Base-by-base conservation (phyloP, 92 coral and sea anemone species). In the Palythoa caribaeorum region DNA sequence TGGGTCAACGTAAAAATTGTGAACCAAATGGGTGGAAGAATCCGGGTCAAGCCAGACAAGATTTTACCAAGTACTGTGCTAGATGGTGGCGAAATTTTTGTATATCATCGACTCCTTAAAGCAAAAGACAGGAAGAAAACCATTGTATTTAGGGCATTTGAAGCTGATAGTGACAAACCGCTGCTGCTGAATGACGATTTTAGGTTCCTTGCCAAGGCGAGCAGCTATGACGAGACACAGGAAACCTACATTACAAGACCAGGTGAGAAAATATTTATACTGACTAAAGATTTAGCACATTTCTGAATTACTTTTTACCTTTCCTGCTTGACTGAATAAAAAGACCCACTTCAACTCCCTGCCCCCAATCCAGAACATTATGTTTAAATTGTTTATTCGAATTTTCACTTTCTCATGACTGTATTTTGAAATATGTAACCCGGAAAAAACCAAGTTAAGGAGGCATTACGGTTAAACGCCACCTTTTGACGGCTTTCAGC, bases 1-100 rank as follows among this genome's bases (percentile, higher is more conserved):
- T 92, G 94, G 94, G 86, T 66, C 69, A 92, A 92, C 76, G 90
- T 92, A 69, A 92, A 92, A 84, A 80, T 92, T 10, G 92, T 92
- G 11, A 92, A 92, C 74, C 94, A 92, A 85, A 91, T 92, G 78
- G 92, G 92, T 19, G 59, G 89, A 16, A 83, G 90, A 16, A 87
- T 92, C 52, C 90, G 87, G 11, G 53, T 92, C 83, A 92, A 79
- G 40, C 84, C 94, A 17, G 59, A 88, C 90, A 84, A 80, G 87
- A 80, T 92, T 60, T 89, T 92, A 16, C 94, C 94, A 19, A 89
- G 79, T 48, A 84, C 92, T 38, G 92, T 77, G 21, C 54, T 92
- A 40, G 87, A 91, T 80, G 83, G 88, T 73, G 94, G 94, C 19
- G 94, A 92, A 76, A 92, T 92, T 76, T 92, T 92, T 54, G 94